A percentile compares a stretch with the other conserved stretches of the same genome.
Evolutionary conservation across 1,140 invertebrate genomes (phyloP).

Genomic region (Trachymyrmex cornetzi): DNA sequence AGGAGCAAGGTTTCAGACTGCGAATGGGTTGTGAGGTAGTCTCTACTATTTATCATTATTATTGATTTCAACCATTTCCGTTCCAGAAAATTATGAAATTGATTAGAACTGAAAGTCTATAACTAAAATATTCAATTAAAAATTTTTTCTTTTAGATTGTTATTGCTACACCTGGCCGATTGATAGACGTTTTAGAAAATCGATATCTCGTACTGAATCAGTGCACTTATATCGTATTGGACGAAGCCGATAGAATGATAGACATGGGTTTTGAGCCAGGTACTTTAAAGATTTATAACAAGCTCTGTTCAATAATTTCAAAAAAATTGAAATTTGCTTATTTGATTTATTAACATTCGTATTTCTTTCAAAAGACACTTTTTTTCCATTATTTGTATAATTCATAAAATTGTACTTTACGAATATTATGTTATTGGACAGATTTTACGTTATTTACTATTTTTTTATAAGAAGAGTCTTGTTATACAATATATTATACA

Average conservation of each 20-base stretch:
- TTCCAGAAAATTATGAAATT: conserved; percentile 1
- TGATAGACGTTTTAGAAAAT: conserved; percentile 99
- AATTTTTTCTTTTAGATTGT: conserved; percentile 91
- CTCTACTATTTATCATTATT: background rate
- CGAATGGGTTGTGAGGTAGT: conserved; percentile 97
- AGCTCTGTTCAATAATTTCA: background rate
- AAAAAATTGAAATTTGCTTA: background rate
- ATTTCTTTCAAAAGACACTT: background rate
- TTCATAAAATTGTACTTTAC: background rate
- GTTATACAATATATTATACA: background rate
- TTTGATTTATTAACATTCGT: background rate
- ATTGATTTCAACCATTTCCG: background rate
- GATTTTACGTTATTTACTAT: background rate
- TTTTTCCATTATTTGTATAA: background rate
- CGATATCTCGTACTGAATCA: conserved; percentile 98
- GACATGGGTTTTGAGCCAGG: conserved; percentile 99
- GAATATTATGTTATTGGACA: background rate
- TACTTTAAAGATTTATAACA: conserved; percentile 61
- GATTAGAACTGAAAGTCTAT: background rate
- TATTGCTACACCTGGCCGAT: conserved; percentile 99
- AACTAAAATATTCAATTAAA: background rate
- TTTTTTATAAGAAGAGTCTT: conserved; percentile 23
- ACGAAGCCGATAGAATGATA: conserved; percentile 99
- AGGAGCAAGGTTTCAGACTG: conserved; percentile 99
- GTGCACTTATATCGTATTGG: conserved; percentile 97